phyloP scores from a whole-genome alignment of 1,140 invertebrate genomes.

The Heliconius hermathena region DNA sequence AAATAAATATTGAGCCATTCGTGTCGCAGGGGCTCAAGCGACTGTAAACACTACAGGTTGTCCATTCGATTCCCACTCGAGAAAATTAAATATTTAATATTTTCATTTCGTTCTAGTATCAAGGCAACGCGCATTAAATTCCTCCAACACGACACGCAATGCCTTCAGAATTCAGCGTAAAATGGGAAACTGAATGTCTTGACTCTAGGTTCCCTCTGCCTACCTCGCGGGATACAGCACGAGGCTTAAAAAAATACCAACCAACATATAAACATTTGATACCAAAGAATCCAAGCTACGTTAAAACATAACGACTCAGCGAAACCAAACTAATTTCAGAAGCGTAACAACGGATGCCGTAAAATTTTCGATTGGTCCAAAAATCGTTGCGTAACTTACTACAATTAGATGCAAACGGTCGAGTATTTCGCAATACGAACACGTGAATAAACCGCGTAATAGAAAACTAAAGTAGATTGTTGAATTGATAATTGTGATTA shows the following conservation, averaged over 20 bases:
- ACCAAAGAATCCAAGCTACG: no score
- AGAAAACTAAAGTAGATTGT: conserved; percentile 13
- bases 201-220: no score
- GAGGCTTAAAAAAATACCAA: no score
- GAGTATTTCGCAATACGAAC: conserved; percentile 26
- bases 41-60: no score
- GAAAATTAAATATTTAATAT: no score
- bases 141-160: background rate
- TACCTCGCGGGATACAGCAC: no score
- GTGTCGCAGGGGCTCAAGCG: no score
- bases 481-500: background rate
- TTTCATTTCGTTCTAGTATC: no score
- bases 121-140: background rate
- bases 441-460: conserved; percentile 14
- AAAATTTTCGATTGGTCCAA: conserved; percentile 34
- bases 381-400: conserved; percentile 36
- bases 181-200: no score
- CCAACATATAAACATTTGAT: no score
- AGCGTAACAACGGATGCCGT: conserved; percentile 35
- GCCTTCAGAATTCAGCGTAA: background rate
- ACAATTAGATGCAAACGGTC: conserved; percentile 19
- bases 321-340: conserved; percentile 31
- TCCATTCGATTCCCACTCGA: no score
- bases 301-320: background rate
- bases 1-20: no score